These are phyloP conservation scores for Sebastes kiyomatsui DNA, from an alignment of 2,797 vertebrate genomes.

Conservation along the genomic window DNA sequence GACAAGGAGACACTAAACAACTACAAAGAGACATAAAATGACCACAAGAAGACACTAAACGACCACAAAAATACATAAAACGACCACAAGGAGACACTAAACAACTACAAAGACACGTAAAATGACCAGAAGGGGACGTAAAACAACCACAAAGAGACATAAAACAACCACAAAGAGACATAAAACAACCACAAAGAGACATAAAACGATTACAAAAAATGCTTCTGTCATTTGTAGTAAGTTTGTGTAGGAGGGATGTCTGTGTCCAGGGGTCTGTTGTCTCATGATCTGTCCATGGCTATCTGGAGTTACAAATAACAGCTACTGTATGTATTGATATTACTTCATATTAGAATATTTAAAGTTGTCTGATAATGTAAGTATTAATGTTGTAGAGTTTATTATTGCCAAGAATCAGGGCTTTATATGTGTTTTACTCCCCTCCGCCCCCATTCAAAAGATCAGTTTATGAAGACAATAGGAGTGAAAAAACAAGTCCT, in stretches of 20 bases:
- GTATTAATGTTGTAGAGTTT: not conserved
- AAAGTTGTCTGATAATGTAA: not conserved
- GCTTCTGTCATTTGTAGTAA: too few relatives aligned
- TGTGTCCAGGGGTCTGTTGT: not conserved
- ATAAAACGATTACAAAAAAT: too few relatives aligned
- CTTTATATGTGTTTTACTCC: not conserved
- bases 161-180: too few relatives aligned
- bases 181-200: too few relatives aligned
- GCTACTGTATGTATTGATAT: not conserved
- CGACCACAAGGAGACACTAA: too few relatives aligned
- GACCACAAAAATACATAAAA: too few relatives aligned
- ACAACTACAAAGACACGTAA: not conserved
- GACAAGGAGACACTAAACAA: not conserved
- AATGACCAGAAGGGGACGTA: too few relatives aligned
- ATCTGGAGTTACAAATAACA: not conserved
- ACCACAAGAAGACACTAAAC: not conserved
- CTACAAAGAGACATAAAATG: not conserved
- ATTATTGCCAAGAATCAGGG: not conserved
- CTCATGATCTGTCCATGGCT: not conserved
- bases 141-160: too few relatives aligned
- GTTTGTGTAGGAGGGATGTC: too few relatives aligned
- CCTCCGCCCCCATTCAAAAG: not conserved
- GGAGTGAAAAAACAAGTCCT: constrained; percentile 1
- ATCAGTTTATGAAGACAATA: not conserved
- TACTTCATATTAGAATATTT: not conserved